Base-by-base conservation (phyloP, 2,797 vertebrate genomes). In the Dermochelys coriacea region DNA sequence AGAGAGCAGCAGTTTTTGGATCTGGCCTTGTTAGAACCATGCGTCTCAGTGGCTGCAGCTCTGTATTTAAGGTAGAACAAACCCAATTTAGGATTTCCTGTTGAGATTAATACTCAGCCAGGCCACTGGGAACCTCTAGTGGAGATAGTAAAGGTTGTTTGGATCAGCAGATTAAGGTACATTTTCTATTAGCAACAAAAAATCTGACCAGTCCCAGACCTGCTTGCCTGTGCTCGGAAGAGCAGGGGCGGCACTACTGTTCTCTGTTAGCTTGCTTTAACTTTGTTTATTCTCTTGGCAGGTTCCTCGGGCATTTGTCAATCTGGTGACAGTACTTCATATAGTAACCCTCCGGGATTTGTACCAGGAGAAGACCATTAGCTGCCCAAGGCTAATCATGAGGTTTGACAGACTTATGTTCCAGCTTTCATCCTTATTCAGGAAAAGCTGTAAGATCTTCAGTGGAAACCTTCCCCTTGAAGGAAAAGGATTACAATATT, bases 291-390 rank as follows among this genome's bases (percentile, higher is more conserved):
- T 86, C 85, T 94, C 55, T 93, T 68, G 57, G 25, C 96, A 98
- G 98, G 98, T 98, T 90, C 98, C 98, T 34, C 97, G 98, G 77
- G 75, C 96, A 0, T 98, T 98, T 93, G 98, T 98, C 93, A 98
- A 98, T 85, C 77, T 98, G 93, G 98, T 98, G 51, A 94, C 94
- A 0, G 1, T 96, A 3, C 12, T 98, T 45, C 8, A 97, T 54
- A 93, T 98, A 12, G 0, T 55, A 31, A 50, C 8, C 4, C 94
- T 98, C 16, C 96, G 97, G 84, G 95, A 98, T 54, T 86, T 98
- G 16, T 95, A 97, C 1, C 2, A 88, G 1, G 88, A 92, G 0
- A 2, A 1, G 9, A 80, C 31, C 1, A 57, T 92, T 80, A 27
- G 0, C 21, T 98, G 98, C 68, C 97, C 97, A 2, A 96, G 94